Percentiles rank a stretch among this genome's conserved stretches.
Conservation (phyloP, 1,140 invertebrate genomes). For the Drosophila lini region DNA sequence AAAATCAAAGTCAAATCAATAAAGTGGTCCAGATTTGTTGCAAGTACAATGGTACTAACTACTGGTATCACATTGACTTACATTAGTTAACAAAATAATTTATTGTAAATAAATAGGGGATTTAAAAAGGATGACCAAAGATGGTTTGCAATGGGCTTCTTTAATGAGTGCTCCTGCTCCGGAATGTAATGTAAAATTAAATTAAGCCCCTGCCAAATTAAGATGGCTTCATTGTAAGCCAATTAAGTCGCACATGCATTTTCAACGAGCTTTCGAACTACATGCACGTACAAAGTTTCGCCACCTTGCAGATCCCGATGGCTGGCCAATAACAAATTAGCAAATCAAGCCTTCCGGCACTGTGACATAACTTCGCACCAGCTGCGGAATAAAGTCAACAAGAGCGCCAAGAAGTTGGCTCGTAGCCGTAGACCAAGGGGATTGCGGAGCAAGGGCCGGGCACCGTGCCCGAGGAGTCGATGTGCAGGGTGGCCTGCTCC, state of each 20-base stretch:
- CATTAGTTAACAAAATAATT: background rate
- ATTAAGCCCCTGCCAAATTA: constrained; percentile 1
- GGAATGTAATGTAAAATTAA: background rate
- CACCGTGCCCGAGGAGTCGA: constrained; percentile 43
- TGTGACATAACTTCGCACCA: constrained; percentile 70
- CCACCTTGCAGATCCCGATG: constrained; percentile 24
- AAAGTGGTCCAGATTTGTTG: no score
- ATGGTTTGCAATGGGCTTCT: background rate
- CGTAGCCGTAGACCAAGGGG: constrained; percentile 51
- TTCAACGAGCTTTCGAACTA: constrained; percentile 15
- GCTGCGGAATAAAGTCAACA: constrained; percentile 71
- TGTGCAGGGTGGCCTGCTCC: constrained; percentile 13
- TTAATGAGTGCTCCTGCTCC: background rate
- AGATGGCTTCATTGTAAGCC: constrained; percentile 14
- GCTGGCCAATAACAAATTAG: constrained; percentile 72
- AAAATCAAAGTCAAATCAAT: no score
- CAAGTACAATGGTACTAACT: no score
- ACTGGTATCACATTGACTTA: no score
- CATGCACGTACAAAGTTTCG: constrained; percentile 22
- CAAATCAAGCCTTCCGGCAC: constrained; percentile 64
- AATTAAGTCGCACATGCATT: constrained; percentile 36
- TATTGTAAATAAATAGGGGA: background rate
- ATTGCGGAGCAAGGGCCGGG: constrained; percentile 59
- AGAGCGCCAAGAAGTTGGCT: constrained; percentile 29
- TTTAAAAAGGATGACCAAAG: no score